phyloP scores from a whole-genome alignment of 2,888 invertebrate genomes.

The Dynastes maya region DNA sequence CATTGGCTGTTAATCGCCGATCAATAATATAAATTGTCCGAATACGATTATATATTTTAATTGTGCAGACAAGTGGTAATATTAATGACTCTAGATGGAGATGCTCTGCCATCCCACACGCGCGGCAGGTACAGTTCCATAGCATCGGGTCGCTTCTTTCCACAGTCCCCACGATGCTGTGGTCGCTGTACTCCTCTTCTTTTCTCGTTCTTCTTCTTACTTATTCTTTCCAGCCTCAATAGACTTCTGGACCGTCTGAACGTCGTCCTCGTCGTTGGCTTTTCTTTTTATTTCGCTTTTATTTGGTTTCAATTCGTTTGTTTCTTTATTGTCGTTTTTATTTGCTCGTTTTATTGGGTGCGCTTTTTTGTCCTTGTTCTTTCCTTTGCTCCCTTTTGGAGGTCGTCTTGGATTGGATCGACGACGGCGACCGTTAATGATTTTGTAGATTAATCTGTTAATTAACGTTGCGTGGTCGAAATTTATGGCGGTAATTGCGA shows the following conservation, averaged over 20 bases:
- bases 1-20: constrained; percentile 67
- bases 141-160: constrained; percentile 15
- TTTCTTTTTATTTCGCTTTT: constrained; percentile 27
- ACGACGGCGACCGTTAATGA: constrained; percentile 40
- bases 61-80: constrained; percentile 70
- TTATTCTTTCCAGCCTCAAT: background rate
- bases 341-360: constrained; percentile 12
- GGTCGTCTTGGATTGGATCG: constrained; percentile 36
- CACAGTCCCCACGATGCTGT: constrained; percentile 5
- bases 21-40: constrained; percentile 71
- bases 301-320: constrained; percentile 30
- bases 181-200: constrained; percentile 1
- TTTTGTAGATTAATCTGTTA: constrained; percentile 45
- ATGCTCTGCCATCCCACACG: constrained; percentile 64
- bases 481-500: constrained; percentile 43
- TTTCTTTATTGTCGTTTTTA: constrained; percentile 29
- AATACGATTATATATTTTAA: constrained; percentile 71
- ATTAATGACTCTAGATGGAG: constrained; percentile 67
- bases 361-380: constrained; percentile 20
- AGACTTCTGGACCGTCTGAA: constrained; percentile 31
- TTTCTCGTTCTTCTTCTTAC: constrained; percentile 3
- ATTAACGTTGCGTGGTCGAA: constrained; percentile 45
- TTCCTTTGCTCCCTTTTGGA: constrained; percentile 31
- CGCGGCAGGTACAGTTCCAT: constrained; percentile 64
- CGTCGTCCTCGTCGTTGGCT: background rate